phyloP scores from a whole-genome alignment of 2,888 invertebrate species.

The Eupithecia subumbrata region DNA sequence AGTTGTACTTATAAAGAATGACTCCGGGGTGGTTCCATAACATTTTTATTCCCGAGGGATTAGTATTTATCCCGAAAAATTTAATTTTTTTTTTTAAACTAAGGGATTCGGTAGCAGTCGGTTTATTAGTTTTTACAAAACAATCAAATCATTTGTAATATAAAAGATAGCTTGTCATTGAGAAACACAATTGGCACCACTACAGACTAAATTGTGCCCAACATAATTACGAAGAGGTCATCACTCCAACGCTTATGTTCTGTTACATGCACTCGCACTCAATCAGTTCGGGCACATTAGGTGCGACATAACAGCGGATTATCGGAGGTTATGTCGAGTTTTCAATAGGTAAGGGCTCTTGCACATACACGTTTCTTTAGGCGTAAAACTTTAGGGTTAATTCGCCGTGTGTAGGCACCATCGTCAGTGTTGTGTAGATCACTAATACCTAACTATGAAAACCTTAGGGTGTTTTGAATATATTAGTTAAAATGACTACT shows the following conservation, averaged over 20 bases:
- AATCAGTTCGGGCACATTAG: slow-evolving; percentile 4
- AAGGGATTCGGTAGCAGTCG: too few relatives aligned
- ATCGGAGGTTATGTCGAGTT: slow-evolving; percentile 1
- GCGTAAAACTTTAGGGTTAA: neutral
- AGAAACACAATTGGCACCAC: neutral
- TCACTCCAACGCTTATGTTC: neutral
- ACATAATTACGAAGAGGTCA: slow-evolving; percentile 6
- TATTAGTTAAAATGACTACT: neutral
- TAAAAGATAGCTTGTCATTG: neutral
- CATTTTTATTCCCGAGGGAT: too few relatives aligned
- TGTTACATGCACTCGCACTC: neutral
- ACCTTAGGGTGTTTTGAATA: neutral
- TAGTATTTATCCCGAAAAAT: too few relatives aligned
- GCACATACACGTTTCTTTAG: too few relatives aligned
- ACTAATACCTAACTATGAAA: neutral
- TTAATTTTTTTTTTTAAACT: too few relatives aligned
- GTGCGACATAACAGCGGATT: neutral
- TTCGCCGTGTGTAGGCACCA: too few relatives aligned
- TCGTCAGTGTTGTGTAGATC: too few relatives aligned
- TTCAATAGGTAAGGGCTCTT: neutral
- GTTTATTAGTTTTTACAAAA: too few relatives aligned
- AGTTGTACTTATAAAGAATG: too few relatives aligned
- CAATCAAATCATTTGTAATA: neutral
- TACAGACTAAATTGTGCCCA: neutral
- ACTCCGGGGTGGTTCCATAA: too few relatives aligned